Conservation (phyloP, 2,797 vertebrate genomes). For the Pipistrellus nathusii region DNA sequence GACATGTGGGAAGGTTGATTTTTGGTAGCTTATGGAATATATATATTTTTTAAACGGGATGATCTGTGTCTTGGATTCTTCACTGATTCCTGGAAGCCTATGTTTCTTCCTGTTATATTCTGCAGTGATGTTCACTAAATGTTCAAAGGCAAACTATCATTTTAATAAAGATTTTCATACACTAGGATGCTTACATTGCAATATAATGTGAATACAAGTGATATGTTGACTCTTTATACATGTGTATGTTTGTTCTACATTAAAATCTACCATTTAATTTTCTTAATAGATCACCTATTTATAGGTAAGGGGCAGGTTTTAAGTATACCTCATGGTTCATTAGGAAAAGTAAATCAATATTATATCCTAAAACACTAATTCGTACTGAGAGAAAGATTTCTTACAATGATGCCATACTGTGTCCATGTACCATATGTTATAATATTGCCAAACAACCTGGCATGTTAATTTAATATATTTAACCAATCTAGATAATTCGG, state of each 20-base stretch:
- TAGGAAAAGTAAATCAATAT: background rate
- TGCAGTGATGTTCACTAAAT: background rate
- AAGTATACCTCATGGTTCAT: background rate
- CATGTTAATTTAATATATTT: conserved; percentile 2
- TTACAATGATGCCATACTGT: background rate
- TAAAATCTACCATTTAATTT: background rate
- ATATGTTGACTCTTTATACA: background rate
- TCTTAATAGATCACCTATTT: background rate
- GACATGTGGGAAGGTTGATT: background rate
- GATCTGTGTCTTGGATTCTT: background rate
- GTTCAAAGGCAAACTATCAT: background rate
- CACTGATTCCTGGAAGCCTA: background rate
- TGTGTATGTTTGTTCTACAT: background rate
- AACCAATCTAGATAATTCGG: background rate
- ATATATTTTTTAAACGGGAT: background rate
- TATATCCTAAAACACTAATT: background rate
- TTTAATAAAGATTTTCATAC: background rate
- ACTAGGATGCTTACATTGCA: background rate
- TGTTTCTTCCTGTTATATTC: background rate
- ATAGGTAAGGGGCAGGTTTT: background rate
- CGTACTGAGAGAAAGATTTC: background rate
- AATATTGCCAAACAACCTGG: background rate
- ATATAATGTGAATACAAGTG: background rate
- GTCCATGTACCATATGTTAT: background rate
- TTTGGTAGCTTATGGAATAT: background rate